Evolutionary conservation across 2,888 invertebrate species (phyloP), one percentile per base, ranked within the genome.

Genomic region (Oasisia sp.): DNA sequence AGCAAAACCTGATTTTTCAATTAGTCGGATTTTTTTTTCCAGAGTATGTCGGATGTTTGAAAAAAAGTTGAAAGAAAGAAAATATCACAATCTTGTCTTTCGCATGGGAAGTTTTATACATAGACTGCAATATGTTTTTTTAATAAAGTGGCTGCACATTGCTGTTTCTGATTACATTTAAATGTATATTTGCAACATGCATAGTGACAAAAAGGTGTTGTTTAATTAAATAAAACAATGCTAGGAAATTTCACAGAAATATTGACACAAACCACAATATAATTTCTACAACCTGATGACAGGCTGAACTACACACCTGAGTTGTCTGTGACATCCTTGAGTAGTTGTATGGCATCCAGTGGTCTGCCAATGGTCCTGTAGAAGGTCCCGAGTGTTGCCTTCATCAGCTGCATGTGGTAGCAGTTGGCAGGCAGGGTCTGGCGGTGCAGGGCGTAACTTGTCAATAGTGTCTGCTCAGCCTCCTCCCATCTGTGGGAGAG

Each of bases 331-430:
- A 38, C 38, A n/a, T 91, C 89, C 74, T 32, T 44, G 27, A 95
- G 94, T 44, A 94, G 93, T 89, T 94, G 93, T 14, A 95, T 94
- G 92, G 95, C 95, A 91, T 95, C 94, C 91, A 94, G 94, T 32
- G 94, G 95, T 92, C 94, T 94, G 89, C 94, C 94, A 27, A 94
- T 93, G 56, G 74, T 94, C 93, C 94, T 95, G 94, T 95, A 95
- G 94, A 95, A 95, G 38, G 95, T 95, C 27, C 94, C 95, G 32
- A 95, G 94, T 7, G 94, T 95, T 27, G 95, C 95, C 38, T 94
- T 94, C 32, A 95, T 94, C 91, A 95, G 93, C 32, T 95, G 93
- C 9, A 94, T 93, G 93, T 94, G 95, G 93, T 95, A 94, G 92
- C 95, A 95, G 93, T 94, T 94, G 3, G 94, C 58, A 8, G 38